These are phyloP conservation scores for Chrysaora quinquecirrha DNA, from an alignment of 30 jellyfish, hydroid and myxozoan genomes.

Conservation along the genomic window DNA sequence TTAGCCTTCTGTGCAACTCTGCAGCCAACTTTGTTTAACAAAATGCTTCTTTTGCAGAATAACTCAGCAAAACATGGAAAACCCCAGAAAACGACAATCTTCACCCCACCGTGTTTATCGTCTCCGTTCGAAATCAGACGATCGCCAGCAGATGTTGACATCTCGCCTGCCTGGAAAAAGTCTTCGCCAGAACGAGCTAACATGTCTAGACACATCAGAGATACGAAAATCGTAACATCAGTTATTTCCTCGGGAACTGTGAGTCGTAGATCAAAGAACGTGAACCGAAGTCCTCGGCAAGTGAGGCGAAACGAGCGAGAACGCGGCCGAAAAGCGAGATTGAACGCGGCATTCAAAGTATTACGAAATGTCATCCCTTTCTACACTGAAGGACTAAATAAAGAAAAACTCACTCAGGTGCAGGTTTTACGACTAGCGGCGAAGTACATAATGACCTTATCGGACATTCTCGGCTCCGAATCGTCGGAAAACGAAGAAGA, in stretches of 20 bases:
- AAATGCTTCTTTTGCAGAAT: no score
- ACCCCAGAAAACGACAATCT: not conserved
- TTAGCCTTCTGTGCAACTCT: no score
- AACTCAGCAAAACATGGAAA: no score
- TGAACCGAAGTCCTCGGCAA: constrained; percentile 72
- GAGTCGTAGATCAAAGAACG: constrained; percentile 47
- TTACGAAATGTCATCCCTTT: constrained; percentile 73
- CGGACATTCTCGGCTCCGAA: constrained; percentile 69
- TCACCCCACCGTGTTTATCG: not conserved
- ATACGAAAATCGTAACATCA: constrained; percentile 15
- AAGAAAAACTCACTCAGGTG: constrained; percentile 84
- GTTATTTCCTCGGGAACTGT: not conserved
- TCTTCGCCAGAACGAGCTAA: constrained; percentile 32
- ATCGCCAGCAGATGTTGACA: not conserved
- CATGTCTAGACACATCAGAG: constrained; percentile 24
- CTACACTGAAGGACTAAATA: constrained; percentile 67
- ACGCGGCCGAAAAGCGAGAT: constrained; percentile 88
- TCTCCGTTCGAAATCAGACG: not conserved
- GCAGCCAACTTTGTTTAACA: no score
- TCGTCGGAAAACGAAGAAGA: constrained; percentile 61
- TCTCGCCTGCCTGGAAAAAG: constrained; percentile 2
- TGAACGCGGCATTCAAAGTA: constrained; percentile 87
- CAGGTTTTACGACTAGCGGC: constrained; percentile 84
- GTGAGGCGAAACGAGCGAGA: constrained; percentile 88
- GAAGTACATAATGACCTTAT: constrained; percentile 65